A percentile compares a stretch with the other conserved stretches of the same genome.
phyloP scores from a whole-genome alignment of 1,140 invertebrate species.

The Amyelois transitella region DNA sequence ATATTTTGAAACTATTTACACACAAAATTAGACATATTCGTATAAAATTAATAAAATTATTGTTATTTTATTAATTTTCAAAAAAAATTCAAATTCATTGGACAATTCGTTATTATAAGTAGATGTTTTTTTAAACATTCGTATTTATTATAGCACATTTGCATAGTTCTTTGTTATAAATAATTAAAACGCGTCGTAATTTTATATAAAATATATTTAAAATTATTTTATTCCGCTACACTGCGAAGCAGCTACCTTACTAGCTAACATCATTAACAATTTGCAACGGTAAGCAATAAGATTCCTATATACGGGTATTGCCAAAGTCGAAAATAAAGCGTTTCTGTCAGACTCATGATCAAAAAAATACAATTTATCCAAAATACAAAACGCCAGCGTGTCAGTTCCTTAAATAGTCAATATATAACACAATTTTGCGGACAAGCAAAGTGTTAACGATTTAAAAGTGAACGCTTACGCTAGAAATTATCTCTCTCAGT shows the following conservation, averaged over 20 bases:
- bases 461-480: slow-evolving; percentile 41
- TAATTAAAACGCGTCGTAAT: too few species aligned
- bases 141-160: too few species aligned
- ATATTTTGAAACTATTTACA: too few species aligned
- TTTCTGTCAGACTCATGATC: slow-evolving; percentile 25
- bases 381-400: slow-evolving; percentile 59
- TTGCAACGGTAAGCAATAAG: slow-evolving; percentile 61
- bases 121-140: too few species aligned
- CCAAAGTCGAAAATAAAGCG: slow-evolving; percentile 35
- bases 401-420: slow-evolving; percentile 26
- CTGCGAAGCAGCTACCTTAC: slow-evolving; percentile 17
- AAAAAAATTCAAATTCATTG: too few species aligned
- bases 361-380: slow-evolving; percentile 41
- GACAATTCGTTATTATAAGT: too few species aligned
- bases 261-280: slow-evolving; percentile 66
- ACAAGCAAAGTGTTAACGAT: slow-evolving; percentile 39
- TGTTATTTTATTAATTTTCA: too few species aligned
- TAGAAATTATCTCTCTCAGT: slow-evolving; percentile 62
- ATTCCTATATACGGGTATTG: slow-evolving; percentile 46
- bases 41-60: background rate
- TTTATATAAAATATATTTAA: background rate
- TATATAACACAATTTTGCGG: background rate
- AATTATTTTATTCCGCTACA: background rate
- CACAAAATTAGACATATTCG: too few species aligned
- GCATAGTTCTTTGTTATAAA: too few species aligned